phyloP scores from a whole-genome alignment of 2,797 vertebrate species.

The Sciurus carolinensis region DNA sequence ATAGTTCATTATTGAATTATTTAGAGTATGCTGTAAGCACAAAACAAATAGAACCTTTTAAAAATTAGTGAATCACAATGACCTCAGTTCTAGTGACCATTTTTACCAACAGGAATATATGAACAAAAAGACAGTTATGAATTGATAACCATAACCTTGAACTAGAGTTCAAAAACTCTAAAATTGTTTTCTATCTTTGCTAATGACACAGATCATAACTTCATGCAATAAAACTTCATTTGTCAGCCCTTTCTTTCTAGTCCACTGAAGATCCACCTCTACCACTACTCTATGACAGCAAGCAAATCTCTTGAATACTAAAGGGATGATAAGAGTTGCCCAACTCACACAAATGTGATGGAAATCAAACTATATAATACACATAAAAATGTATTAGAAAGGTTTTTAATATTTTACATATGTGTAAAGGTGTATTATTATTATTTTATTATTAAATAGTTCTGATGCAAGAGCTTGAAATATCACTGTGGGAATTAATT shows the following conservation, averaged over 20 bases:
- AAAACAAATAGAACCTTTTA: constrained; percentile 46
- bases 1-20: constrained; percentile 13
- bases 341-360: background rate
- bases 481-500: background rate
- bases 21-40: background rate
- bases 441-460: background rate
- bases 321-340: background rate
- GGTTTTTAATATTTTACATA: background rate
- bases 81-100: background rate
- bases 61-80: constrained; percentile 3
- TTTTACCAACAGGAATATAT: constrained; percentile 25
- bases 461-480: background rate
- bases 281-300: background rate
- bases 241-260: constrained; percentile 58
- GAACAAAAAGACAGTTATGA: constrained; percentile 50
- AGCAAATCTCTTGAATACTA: background rate
- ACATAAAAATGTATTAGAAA: constrained; percentile 16
- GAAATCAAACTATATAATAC: background rate
- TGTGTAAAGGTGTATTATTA: background rate
- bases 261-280: background rate
- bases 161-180: constrained; percentile 59
- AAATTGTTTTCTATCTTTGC: constrained; percentile 17
- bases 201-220: constrained; percentile 59
- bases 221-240: constrained; percentile 51
- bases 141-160: constrained; percentile 56